Percentiles rank a stretch among this genome's conserved stretches.
Conservation (phyloP, 30 jellyfish, hydroid and myxozoan genomes). For the Hydractinia symbiolongicarpus region DNA sequence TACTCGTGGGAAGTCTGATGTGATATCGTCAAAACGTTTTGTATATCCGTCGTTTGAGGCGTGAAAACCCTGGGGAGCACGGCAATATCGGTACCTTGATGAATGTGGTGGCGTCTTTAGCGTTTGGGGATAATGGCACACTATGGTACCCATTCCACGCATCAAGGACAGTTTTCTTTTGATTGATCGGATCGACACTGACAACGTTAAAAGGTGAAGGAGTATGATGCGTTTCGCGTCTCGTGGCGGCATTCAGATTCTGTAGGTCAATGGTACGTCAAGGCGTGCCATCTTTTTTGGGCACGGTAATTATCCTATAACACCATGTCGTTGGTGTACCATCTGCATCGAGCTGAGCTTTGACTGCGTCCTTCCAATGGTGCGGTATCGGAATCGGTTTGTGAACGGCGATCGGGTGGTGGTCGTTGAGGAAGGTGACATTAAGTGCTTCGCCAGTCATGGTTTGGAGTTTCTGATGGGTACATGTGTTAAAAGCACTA, state of each 20-base stretch:
- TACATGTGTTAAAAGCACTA: conserved; percentile 26
- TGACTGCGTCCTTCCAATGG: conserved; percentile 27
- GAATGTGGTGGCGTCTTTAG: conserved; percentile 30
- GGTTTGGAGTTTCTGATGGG: conserved; percentile 17
- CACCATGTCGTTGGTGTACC: conserved; percentile 48
- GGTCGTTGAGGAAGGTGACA: background rate
- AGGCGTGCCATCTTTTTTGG: conserved; percentile 42
- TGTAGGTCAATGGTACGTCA: conserved; percentile 47
- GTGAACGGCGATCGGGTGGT: conserved; percentile 26
- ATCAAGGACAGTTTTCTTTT: conserved; percentile 30
- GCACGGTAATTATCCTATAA: conserved; percentile 35
- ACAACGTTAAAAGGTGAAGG: conserved; percentile 44
- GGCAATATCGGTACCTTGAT: conserved; percentile 19
- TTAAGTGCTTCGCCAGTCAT: conserved; percentile 30
- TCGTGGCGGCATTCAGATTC: conserved; percentile 20
- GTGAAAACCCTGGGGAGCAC: conserved; percentile 42
- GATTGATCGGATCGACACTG: conserved; percentile 11
- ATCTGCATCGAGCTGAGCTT: conserved; percentile 34
- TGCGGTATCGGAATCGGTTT: conserved; percentile 36
- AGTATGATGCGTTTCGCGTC: conserved; percentile 46
- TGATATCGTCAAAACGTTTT: too few species aligned
- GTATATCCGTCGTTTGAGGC: conserved; percentile 44
- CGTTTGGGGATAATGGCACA: too few species aligned
- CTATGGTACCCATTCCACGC: conserved; percentile 54
- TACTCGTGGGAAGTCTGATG: too few species aligned